These are phyloP conservation scores for Malurus splendens DNA, from an alignment of 2,797 vertebrate genomes.

Conservation along the genomic window DNA sequence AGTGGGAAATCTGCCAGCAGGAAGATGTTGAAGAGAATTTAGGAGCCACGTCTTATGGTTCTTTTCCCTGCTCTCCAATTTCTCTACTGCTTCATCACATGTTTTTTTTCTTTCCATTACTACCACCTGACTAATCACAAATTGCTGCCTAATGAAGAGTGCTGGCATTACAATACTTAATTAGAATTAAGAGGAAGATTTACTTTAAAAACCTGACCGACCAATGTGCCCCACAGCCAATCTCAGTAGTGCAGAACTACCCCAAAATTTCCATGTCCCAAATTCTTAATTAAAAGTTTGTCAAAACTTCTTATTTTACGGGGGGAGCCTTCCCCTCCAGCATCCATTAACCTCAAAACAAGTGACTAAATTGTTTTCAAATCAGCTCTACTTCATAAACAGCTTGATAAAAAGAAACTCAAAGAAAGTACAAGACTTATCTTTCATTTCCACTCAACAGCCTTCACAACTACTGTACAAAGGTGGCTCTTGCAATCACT, in stretches of 20 bases:
- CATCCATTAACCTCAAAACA: conserved; percentile 22
- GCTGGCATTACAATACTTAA: conserved; percentile 22
- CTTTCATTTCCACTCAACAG: conserved; percentile 19
- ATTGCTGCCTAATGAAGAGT: conserved; percentile 37
- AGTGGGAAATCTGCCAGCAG: background rate
- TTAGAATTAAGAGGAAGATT: conserved; percentile 43
- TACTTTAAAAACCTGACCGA: conserved; percentile 18
- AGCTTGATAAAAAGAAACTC: conserved; percentile 24
- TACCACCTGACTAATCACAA: conserved; percentile 16
- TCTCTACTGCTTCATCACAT: background rate
- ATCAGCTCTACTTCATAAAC: conserved; percentile 11
- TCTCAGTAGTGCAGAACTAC: background rate
- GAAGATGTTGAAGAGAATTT: background rate
- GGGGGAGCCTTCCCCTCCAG: background rate
- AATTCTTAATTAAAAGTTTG: conserved; percentile 43
- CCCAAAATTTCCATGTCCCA: background rate
- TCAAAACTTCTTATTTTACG: background rate
- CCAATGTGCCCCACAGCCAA: conserved; percentile 1
- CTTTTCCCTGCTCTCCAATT: background rate
- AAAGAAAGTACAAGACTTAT: conserved; percentile 13
- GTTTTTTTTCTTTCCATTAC: background rate
- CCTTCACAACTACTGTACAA: background rate
- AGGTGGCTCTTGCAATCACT: background rate
- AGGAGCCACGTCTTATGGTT: background rate
- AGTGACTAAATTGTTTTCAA: conserved; percentile 4